Base-by-base conservation (phyloP, 2,113 vertebrate genomes). In the Sturnus vulgaris region DNA sequence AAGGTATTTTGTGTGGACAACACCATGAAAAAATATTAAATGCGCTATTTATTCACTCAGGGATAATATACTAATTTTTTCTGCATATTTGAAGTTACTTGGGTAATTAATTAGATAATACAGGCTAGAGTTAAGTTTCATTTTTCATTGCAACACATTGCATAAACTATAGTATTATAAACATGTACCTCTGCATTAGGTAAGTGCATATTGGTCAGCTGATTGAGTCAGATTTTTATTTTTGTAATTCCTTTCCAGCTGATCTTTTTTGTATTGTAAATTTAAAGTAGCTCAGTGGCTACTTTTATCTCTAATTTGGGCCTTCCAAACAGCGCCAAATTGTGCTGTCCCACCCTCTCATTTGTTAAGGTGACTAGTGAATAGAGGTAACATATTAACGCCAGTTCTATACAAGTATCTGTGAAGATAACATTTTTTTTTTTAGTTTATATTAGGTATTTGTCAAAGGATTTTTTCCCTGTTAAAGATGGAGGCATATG, bases 181-280 rank as follows among this genome's bases (percentile, higher is more conserved):
- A 97, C 89, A 80, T 50, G 87, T 92, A 91, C 87, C 93, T 95
- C 93, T 95, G 84, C 27, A 37, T 90, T 76, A 92, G 86, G 73
- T 86, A 91, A 97, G 79, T 93, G 80, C 76, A 96, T 96, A 97
- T 97, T 93, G 87, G 89, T 95, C 92, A 97, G 95, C 47, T 97
- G 92, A 97, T 92, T 97, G 97, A 97, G 81, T 89, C 73, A 72
- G 77, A 88, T 82, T 92, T 97, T 87, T 93, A 69, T 37, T 63
- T 95, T 94, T 50, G 57, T 63, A 86, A 91, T 96, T 94, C 71
- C 82, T 95, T 95, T 96, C 88, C 80, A 84, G 55, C 49, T 93
- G 90, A 95, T 97, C 73, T 92, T 94, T 97, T 55, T 97, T 94
- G 89, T 88, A 95, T 50, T 86, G 73, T 93, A 95, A 97, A 97